Base-by-base conservation (phyloP, 2,797 vertebrate species). In the Okamejei kenojei region DNA sequence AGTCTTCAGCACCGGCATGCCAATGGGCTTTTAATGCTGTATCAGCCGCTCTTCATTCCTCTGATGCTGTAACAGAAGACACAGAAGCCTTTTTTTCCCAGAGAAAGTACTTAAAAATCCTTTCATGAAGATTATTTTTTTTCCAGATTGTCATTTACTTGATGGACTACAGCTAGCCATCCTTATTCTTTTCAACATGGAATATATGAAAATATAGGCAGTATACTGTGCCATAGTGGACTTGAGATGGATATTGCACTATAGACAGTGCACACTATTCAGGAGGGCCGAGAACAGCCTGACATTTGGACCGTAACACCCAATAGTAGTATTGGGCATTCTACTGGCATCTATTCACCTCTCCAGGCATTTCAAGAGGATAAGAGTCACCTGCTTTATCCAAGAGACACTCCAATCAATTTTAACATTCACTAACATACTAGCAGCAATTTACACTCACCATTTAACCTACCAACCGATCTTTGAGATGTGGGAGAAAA, bases 151-250 rank as follows among this genome's bases (percentile, higher is more conserved):
- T 21, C 19, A 9, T 38, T 23, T 54, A 1, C 10, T n/a, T n/a
- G 19, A n/a, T 84, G 26, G 26, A 26, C 29, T 29, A 23, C 21
- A 82, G 26, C 7, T 10, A 10, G 21, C 38, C 45, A 84, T n/a
- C 81, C 0, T 58, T 61, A 29, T 61, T 61, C 54, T 61, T 1
- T 61, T 23, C 81, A 61, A 61, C 17, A 61, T 81, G 45, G 45
- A 82, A 82, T 82, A 58, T 84, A 84, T 82, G 80, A 58, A 58
- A 58, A 82, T 82, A 58, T 45, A 82, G 45, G 45, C 45, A 54
- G 4, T 54, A 5, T 17, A 3, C 65, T 68, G 65, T 17, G 17
- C 65, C 65, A 11, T 63, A n/a, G 29, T 58, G 45, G 45, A 5
- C 10, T 7, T 82, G 9, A 82, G 7, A 80, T 80, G 38, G 38